Percentiles rank a stretch among this genome's conserved stretches.
Evolutionary conservation across 2,888 invertebrate species (phyloP).

Genomic region (Geophilus truncorum): DNA sequence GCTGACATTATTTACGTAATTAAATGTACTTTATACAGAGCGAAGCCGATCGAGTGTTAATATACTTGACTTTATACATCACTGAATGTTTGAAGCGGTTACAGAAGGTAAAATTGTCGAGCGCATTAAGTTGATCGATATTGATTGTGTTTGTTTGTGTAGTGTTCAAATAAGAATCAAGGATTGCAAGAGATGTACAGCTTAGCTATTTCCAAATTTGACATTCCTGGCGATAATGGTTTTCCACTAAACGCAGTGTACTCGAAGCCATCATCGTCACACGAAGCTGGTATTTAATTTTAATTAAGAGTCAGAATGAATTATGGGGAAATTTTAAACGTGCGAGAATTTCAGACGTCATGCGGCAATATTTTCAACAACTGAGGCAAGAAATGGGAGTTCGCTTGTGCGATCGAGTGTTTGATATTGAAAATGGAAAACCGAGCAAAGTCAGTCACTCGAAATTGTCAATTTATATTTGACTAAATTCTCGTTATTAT

Average conservation of each 20-base stretch:
- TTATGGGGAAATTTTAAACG: background rate
- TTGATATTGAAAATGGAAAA: constrained; percentile 81
- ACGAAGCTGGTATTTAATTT: constrained; percentile 68
- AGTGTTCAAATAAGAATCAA: constrained; percentile 74
- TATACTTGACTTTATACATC: constrained; percentile 94
- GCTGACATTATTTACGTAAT: too few relatives aligned
- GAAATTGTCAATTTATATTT: too few relatives aligned
- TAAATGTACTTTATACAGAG: constrained; percentile 57
- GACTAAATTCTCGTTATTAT: too few relatives aligned
- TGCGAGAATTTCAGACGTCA: constrained; percentile 63
- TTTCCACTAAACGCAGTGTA: constrained; percentile 96
- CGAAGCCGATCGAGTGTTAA: constrained; percentile 91
- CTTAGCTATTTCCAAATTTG: constrained; percentile 87
- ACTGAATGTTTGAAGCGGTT: constrained; percentile 94
- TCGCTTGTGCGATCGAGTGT: constrained; percentile 87
- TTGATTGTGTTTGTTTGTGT: background rate
- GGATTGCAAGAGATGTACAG: constrained; percentile 95
- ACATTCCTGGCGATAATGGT: constrained; percentile 90
- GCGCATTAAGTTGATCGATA: background rate
- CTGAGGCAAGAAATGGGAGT: constrained; percentile 90
- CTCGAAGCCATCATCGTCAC: constrained; percentile 69
- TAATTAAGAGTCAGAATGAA: too few relatives aligned
- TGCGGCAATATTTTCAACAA: constrained; percentile 91
- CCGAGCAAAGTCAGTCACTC: constrained; percentile 75
- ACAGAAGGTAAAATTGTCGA: constrained; percentile 58